phyloP scores from a whole-genome alignment of 2,113 vertebrate genomes.

The Lophius piscatorius region DNA sequence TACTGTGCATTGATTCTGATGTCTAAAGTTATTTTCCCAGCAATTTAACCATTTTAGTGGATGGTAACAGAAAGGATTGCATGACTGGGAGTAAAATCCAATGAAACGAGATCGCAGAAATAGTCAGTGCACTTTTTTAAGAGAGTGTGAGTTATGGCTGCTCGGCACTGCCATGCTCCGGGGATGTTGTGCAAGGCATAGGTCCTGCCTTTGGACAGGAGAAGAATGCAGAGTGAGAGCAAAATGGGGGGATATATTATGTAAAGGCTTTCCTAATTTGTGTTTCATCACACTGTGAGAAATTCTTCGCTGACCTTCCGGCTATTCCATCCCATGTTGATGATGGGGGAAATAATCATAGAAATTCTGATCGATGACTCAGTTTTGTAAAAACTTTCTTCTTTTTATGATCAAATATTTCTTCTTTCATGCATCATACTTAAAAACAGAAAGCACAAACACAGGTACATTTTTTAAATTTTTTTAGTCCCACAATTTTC shows the following conservation, averaged over 20 bases:
- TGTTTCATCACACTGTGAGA: conserved; percentile 15
- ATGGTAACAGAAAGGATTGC: not conserved
- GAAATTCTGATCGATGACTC: too few relatives aligned
- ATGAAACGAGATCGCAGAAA: conserved; percentile 1
- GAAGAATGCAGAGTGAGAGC: conserved; percentile 24
- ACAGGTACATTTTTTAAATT: too few relatives aligned
- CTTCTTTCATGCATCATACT: too few relatives aligned
- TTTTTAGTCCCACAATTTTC: too few relatives aligned
- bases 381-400: too few relatives aligned
- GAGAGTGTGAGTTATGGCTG: conserved; percentile 10
- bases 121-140: not conserved
- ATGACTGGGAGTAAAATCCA: not conserved
- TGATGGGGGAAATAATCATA: not conserved
- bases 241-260: conserved; percentile 5
- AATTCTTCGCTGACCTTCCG: not conserved
- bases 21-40: not conserved
- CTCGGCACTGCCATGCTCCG: conserved; percentile 46
- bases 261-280: conserved; percentile 6
- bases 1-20: not conserved
- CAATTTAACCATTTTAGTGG: not conserved
- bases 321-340: not conserved
- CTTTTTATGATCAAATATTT: too few relatives aligned
- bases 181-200: conserved; percentile 53
- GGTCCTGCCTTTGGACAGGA: conserved; percentile 16
- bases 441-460: too few relatives aligned